Evolutionary conservation across 2,888 invertebrate genomes (phyloP).

Genomic region (Heterodera filipjevi): DNA sequence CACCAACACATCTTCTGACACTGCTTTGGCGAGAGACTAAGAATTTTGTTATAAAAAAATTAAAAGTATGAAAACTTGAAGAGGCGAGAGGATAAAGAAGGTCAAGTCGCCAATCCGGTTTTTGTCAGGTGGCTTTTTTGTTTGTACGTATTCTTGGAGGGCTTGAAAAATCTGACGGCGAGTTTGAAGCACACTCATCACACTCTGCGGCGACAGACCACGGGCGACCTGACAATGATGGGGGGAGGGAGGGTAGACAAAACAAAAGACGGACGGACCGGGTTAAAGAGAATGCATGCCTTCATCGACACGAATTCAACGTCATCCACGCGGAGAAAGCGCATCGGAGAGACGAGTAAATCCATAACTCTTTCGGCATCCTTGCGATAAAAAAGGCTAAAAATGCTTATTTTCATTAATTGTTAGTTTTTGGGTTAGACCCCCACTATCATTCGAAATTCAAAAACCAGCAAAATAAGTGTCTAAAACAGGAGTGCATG

Average conservation of each 20-base stretch:
- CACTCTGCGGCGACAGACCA: conserved; percentile 74
- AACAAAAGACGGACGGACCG: conserved; percentile 68
- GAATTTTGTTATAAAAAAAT: background rate
- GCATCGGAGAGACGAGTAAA: conserved; percentile 88
- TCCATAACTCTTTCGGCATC: conserved; percentile 93
- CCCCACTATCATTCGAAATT: too few species aligned
- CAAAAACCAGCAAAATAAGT: too few species aligned
- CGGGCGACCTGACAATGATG: conserved; percentile 19
- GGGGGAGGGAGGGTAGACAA: background rate
- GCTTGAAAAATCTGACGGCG: conserved; percentile 92
- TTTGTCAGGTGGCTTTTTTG: conserved; percentile 84
- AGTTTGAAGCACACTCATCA: conserved; percentile 80
- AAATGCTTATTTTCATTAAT: conserved; percentile 20
- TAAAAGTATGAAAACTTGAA: conserved; percentile 45
- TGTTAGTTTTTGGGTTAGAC: background rate
- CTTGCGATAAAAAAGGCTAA: conserved; percentile 73
- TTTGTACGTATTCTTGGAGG: conserved; percentile 89
- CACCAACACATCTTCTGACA: conserved; percentile 62
- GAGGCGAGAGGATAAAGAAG: conserved; percentile 60
- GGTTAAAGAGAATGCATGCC: conserved; percentile 97
- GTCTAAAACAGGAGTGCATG: too few species aligned
- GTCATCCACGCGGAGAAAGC: conserved; percentile 80
- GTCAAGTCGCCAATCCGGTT: conserved; percentile 89
- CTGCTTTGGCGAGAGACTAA: conserved; percentile 58
- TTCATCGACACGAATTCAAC: conserved; percentile 97